Conservation (phyloP, 2,797 vertebrate species). For the Choloepus didactylus region DNA sequence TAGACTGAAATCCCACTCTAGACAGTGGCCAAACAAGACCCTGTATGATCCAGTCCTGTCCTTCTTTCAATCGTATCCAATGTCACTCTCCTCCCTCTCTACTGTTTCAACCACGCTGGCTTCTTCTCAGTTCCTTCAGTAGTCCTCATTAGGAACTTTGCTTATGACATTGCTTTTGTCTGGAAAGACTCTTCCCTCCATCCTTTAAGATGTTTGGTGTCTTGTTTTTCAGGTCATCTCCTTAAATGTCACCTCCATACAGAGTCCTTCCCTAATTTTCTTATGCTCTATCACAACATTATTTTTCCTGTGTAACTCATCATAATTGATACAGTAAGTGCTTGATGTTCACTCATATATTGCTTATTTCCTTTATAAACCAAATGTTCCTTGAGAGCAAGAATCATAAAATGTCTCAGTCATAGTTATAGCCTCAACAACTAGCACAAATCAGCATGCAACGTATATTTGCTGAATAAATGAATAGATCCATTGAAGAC, state of each 20-base stretch:
- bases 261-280: background rate
- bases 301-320: background rate
- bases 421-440: background rate
- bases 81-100: background rate
- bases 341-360: background rate
- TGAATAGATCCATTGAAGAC: background rate
- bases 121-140: background rate
- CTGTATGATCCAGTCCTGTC: background rate
- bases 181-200: background rate
- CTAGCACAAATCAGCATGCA: background rate
- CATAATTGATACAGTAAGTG: background rate
- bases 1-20: background rate
- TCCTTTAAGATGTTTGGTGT: background rate
- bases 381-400: background rate
- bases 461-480: background rate
- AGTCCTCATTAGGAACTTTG: background rate
- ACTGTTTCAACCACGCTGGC: background rate
- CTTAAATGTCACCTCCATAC: background rate
- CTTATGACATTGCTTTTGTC: background rate
- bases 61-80: background rate
- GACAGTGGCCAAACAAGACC: background rate
- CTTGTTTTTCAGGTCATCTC: background rate
- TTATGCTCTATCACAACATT: background rate
- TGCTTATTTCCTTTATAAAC: background rate
- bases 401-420: background rate